phyloP scores from a whole-genome alignment of 2,797 vertebrate species.

The Pseudochaenichthys georgianus region DNA sequence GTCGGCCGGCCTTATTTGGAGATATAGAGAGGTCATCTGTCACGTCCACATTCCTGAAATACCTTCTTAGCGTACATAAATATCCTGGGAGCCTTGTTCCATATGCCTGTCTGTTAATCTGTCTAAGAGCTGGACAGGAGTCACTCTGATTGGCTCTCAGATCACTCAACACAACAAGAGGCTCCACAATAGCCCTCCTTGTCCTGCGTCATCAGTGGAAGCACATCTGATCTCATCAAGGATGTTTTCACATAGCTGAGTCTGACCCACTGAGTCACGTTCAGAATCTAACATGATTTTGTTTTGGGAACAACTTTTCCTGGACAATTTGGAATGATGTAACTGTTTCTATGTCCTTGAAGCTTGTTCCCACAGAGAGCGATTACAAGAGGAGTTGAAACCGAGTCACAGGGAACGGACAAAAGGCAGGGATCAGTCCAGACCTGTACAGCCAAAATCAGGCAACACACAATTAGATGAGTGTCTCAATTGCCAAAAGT shows the following conservation, averaged over 20 bases:
- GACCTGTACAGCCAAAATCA: conserved; percentile 65
- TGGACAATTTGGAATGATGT: neutral
- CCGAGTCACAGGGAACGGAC: conserved; percentile 23
- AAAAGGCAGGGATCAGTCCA: conserved; percentile 56
- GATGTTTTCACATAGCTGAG: conserved; percentile 48
- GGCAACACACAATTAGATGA: conserved; percentile 74
- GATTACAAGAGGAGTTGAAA: conserved; percentile 9
- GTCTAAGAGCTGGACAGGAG: conserved; percentile 49
- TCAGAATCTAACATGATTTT: conserved; percentile 1
- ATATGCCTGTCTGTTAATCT: conserved; percentile 54
- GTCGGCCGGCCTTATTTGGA: conserved; percentile 70
- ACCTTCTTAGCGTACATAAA: conserved; percentile 70
- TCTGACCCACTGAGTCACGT: conserved; percentile 37
- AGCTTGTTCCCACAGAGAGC: conserved; percentile 14
- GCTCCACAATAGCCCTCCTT: conserved; percentile 51
- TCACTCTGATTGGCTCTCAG: conserved; percentile 54
- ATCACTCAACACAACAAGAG: conserved; percentile 57
- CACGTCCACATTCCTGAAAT: conserved; percentile 79
- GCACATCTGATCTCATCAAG: conserved; percentile 35
- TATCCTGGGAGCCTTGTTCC: conserved; percentile 65
- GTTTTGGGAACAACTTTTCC: conserved; percentile 17
- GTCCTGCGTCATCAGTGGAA: conserved; percentile 53
- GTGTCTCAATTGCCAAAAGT: conserved; percentile 49
- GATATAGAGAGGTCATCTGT: conserved; percentile 80
- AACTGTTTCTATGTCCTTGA: conserved; percentile 13